Base-by-base conservation (phyloP, 2,113 vertebrate species). In the Calidris pugnax region DNA sequence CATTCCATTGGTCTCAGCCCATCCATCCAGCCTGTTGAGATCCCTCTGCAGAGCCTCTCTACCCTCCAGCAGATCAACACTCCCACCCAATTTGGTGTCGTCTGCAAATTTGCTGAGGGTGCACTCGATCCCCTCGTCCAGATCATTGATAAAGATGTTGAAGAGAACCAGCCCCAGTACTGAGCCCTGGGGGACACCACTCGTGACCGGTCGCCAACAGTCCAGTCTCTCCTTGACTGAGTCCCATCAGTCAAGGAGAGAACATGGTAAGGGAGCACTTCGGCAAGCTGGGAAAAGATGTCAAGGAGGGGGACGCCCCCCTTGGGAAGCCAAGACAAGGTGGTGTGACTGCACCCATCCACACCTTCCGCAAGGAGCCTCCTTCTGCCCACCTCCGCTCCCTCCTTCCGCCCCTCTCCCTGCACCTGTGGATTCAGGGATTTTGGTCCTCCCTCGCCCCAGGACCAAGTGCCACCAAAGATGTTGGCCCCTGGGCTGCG, bases 401-500 rank as follows among this genome's bases (percentile, higher is more conserved):
- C 60, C 26, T 28, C 56, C 2, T 3, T 7, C 50, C 56, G 12
- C 7, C 24, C 30, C 18, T 39, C 39, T n/a, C 37, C 1, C 0
- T 7, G 24, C 32, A 67, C 12, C 41, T 32, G 0, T 75, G 66
- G 56, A 28, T 59, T 28, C 2, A 1, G 37, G 56, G 28, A 3
- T 3, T 3, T 32, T 7, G 5, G 5, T 22, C 2, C 5, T 14
- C 6, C 37, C 0, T 73, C 4, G 2, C 21, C 45, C 28, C 24
- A 57, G 23, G 23, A 55, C 15, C 14, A 45, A 43, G 32, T 1
- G 6, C 18, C 28, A 33, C 41, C 1, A 1, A 66, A 66, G 57
- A 41, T 0, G 0, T 5, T 5, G 6, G 13, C 5, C 21, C 26
- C 37, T 0, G 0, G 9, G 33, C 57, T 62, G 22, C n/a, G 24